Conservation (phyloP, 2,888 invertebrate genomes). For the Tetanocera ferruginea region DNA sequence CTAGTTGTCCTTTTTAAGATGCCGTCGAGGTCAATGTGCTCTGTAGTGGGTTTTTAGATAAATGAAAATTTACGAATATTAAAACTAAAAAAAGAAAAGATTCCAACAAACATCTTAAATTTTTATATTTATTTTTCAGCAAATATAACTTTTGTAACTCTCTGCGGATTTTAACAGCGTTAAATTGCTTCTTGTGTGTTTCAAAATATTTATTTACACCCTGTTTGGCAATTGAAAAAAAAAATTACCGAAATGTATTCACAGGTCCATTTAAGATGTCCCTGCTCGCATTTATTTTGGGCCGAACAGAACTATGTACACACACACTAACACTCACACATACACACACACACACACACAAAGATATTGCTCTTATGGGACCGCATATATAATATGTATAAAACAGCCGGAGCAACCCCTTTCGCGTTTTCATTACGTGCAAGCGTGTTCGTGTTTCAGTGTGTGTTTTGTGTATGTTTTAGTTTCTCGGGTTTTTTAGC, state of each 20-base stretch:
- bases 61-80: too few relatives aligned
- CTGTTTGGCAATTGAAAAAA: constrained; percentile 9
- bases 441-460: constrained; percentile 8
- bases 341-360: background rate
- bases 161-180: background rate
- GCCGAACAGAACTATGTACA: background rate
- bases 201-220: background rate
- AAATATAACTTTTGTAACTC: too few relatives aligned
- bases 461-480: constrained; percentile 16
- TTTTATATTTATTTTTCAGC: too few relatives aligned
- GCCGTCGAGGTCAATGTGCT: too few relatives aligned
- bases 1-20: too few relatives aligned
- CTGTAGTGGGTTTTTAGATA: too few relatives aligned
- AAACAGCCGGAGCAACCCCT: constrained; percentile 34
- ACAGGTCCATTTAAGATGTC: constrained; percentile 34
- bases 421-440: constrained; percentile 36
- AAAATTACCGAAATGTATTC: constrained; percentile 10
- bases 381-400: constrained; percentile 29
- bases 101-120: too few relatives aligned
- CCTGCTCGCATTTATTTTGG: constrained; percentile 31
- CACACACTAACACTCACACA: background rate
- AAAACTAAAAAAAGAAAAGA: too few relatives aligned
- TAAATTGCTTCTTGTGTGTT: background rate
- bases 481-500: constrained; percentile 12
- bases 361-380: constrained; percentile 35